Evolutionary conservation across 2,113 vertebrate species (phyloP).

Genomic region (Pterocles orientalis): DNA sequence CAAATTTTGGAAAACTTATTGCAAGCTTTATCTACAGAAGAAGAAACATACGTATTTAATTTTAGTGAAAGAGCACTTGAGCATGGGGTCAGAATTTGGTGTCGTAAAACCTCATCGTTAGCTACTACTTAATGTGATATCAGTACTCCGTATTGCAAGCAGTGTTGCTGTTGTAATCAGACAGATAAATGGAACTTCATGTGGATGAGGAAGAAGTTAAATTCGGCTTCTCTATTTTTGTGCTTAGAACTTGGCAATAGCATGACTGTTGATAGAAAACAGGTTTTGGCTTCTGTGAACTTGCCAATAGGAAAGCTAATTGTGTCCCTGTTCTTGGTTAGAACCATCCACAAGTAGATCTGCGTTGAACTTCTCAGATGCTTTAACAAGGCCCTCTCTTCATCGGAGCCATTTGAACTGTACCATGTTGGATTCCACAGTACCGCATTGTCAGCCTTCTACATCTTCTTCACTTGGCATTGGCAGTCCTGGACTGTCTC

Average conservation of each 20-base stretch:
- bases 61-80: not conserved
- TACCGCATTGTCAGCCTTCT: constrained; percentile 85
- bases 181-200: constrained; percentile 16
- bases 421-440: constrained; percentile 82
- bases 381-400: constrained; percentile 91
- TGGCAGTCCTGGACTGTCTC: constrained; percentile 85
- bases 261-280: not conserved
- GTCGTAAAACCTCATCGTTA: not conserved
- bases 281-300: constrained; percentile 41
- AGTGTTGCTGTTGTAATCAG: not conserved
- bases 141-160: not conserved
- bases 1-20: not conserved
- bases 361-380: constrained; percentile 87
- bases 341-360: constrained; percentile 90
- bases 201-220: constrained; percentile 55
- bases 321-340: constrained; percentile 53
- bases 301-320: constrained; percentile 28
- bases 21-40: not conserved
- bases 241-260: constrained; percentile 28
- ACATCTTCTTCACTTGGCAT: constrained; percentile 87
- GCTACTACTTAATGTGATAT: not conserved
- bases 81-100: not conserved
- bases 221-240: constrained; percentile 45
- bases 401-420: constrained; percentile 91
- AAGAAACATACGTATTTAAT: not conserved